A percentile compares a stretch with the other conserved stretches of the same genome.
Conservation (phyloP, 2,797 vertebrate species). For the Tangara arthus region DNA sequence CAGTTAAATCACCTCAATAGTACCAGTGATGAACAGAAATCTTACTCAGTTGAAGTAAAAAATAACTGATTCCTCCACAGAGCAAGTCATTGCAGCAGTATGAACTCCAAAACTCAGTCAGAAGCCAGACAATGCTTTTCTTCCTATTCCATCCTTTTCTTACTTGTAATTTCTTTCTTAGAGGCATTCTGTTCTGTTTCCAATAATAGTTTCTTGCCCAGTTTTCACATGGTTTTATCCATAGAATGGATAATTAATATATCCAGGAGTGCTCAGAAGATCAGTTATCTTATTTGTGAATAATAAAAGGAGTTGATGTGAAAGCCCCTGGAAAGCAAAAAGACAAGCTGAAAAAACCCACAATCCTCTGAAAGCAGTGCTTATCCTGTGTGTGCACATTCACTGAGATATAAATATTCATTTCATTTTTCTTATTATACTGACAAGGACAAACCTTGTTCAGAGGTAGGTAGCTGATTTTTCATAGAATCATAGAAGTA, state of each 20-base stretch:
- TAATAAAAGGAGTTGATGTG: background rate
- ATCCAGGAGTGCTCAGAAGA: background rate
- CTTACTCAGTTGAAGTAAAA: background rate
- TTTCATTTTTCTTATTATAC: background rate
- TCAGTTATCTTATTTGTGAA: background rate
- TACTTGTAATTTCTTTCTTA: background rate
- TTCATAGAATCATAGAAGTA: background rate
- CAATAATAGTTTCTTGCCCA: background rate
- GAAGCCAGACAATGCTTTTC: background rate
- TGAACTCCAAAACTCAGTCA: background rate
- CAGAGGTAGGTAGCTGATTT: background rate
- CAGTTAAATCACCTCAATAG: background rate
- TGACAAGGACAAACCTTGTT: background rate
- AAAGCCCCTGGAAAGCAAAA: background rate
- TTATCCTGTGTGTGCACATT: background rate
- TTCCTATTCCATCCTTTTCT: background rate
- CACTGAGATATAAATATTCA: background rate
- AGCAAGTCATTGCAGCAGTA: background rate
- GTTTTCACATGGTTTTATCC: background rate
- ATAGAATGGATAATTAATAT: background rate
- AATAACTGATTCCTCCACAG: background rate
- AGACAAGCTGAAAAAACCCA: background rate
- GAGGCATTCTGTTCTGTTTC: background rate
- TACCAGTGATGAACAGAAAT: background rate
- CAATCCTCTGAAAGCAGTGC: background rate